These are phyloP conservation scores for Valencia hispanica DNA, from an alignment of 2,797 vertebrate species.

Conservation along the genomic window DNA sequence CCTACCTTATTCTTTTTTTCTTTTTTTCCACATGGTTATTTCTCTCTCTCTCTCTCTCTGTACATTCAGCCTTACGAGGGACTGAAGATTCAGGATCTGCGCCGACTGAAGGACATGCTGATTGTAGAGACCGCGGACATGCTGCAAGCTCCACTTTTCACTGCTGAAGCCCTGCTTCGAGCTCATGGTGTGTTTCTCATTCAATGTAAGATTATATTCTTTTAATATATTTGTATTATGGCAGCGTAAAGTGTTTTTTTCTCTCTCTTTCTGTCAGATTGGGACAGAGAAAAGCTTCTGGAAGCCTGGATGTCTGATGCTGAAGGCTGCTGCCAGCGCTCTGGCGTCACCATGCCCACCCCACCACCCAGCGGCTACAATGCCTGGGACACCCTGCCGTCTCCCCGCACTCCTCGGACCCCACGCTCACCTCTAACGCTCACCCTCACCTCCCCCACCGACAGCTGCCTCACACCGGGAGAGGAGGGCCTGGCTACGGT, in stretches of 20 bases:
- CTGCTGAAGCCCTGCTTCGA: slow-evolving; percentile 96
- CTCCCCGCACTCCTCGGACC: slow-evolving; percentile 93
- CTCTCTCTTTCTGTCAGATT: slow-evolving; percentile 80
- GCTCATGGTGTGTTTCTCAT: slow-evolving; percentile 86
- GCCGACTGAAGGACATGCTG: slow-evolving; percentile 96
- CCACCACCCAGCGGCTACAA: slow-evolving; percentile 97
- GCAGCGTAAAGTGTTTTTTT: neutral
- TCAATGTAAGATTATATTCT: neutral
- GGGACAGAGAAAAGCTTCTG: slow-evolving; percentile 98
- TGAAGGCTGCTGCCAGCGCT: slow-evolving; percentile 97
- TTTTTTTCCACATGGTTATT: neutral
- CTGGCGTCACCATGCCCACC: slow-evolving; percentile 95
- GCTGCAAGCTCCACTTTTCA: slow-evolving; percentile 98
- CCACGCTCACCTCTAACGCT: slow-evolving; percentile 89
- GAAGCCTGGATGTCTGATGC: slow-evolving; percentile 99
- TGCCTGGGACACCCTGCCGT: slow-evolving; percentile 97
- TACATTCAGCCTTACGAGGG: slow-evolving; percentile 92
- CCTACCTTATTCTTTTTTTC: neutral
- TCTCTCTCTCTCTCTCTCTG: slow-evolving; percentile 2
- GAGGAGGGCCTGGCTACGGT: slow-evolving; percentile 91
- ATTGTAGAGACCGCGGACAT: slow-evolving; percentile 99
- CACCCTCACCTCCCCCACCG: slow-evolving; percentile 92
- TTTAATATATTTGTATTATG: neutral
- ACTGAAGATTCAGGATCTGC: slow-evolving; percentile 94
- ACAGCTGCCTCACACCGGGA: slow-evolving; percentile 93